Base-by-base conservation (phyloP, 2,888 invertebrate species). In the Gasteruption jaculator region DNA sequence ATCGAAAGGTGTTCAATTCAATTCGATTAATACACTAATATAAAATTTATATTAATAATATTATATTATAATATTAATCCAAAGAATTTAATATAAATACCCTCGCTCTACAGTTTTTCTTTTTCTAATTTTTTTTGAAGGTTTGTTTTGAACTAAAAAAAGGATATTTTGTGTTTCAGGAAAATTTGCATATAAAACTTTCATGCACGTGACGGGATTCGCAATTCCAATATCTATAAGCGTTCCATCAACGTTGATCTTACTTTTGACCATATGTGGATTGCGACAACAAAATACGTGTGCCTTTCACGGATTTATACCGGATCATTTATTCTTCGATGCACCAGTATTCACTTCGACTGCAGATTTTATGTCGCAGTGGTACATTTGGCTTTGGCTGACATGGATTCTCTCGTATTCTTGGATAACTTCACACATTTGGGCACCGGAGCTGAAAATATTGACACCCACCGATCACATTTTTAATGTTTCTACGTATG, bases 201-300 rank as follows among this genome's bases (percentile, higher is more conserved):
- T 87, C 65, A 91, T 95, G 63, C 93, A 94, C 68, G 80, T 82
- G 38, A 85, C 91, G 65, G 86, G 91, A 55, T 92, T 86, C 58
- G 86, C 93, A 0, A 78, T 93, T 46, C 91, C 94, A 0, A 72
- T 92, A 26, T 83, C 78, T 57, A 73, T 94, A 8, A 80, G 84
- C 0, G 83, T 86, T 1, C 92, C 92, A 0, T 75, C 82, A 1
- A 77, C 86, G 3, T 74, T 91, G 2, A 80, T 81, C 12, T 62
- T 81, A n/a, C 74, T 88, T 22, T 80, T 87, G 24, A 71, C 79
- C 0, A 71, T 85, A 38, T 83, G 83, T 52, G 82, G 83, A 29
- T 57, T 81, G 25, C 82, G 83, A 53, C 78, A 79, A 38, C 71
- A 74, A 6, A 72, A 88, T 58, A 74, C 80, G 2, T 92, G 91